These are phyloP conservation scores for Nycteola revayana DNA, from an alignment of 2,888 invertebrate species.

Conservation along the genomic window DNA sequence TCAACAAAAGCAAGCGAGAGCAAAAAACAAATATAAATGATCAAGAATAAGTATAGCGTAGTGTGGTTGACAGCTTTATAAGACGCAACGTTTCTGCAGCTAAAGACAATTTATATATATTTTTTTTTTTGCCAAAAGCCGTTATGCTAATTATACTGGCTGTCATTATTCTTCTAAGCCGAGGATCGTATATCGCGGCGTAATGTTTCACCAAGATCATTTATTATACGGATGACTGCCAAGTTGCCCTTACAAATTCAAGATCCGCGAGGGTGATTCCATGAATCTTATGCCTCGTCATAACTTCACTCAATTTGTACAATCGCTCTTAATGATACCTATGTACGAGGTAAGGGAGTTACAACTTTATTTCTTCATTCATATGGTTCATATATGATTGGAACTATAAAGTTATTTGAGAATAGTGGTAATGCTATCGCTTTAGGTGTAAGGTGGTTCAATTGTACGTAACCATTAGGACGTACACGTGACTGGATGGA, in stretches of 20 bases:
- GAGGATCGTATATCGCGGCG: conserved; percentile 25
- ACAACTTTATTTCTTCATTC: conserved; percentile 28
- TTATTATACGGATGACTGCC: conserved; percentile 37
- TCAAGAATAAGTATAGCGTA: conserved; percentile 10
- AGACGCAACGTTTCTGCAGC: conserved; percentile 30
- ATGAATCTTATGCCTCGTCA: conserved; percentile 39
- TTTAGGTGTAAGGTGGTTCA: conserved; percentile 23
- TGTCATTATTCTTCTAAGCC: conserved; percentile 28
- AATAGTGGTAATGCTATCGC: conserved; percentile 24
- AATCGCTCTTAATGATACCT: conserved; percentile 43
- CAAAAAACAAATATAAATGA: conserved; percentile 12
- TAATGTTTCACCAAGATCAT: conserved; percentile 34
- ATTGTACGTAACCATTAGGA: conserved; percentile 30
- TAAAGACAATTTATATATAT: conserved; percentile 18
- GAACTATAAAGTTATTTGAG: conserved; percentile 1
- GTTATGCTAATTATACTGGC: conserved; percentile 34
- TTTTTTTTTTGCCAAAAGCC: conserved; percentile 16
- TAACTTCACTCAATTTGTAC: conserved; percentile 49
- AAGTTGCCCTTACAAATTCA: conserved; percentile 34
- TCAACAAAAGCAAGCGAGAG: conserved; percentile 12
- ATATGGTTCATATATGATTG: conserved; percentile 34
- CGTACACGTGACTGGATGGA: conserved; percentile 29
- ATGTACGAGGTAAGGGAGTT: conserved; percentile 30
- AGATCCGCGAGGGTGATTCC: conserved; percentile 25
- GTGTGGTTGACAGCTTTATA: conserved; percentile 41